Evolutionary conservation across 2,797 vertebrate genomes (phyloP), one percentile per base, ranked within the genome.

Genomic region (Gambusia yucatana): DNA sequence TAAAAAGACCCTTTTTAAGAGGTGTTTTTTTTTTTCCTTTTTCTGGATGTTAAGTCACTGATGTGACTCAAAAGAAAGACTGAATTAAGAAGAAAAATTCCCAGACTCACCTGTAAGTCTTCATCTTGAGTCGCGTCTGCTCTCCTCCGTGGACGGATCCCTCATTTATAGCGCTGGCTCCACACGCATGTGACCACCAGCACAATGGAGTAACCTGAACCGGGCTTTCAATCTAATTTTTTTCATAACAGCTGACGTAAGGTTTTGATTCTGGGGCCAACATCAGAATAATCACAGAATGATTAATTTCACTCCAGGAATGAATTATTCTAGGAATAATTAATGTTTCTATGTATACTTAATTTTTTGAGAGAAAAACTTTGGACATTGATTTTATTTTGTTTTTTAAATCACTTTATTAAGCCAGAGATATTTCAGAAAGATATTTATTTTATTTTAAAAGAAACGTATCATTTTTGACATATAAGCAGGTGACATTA

Each of bases 201-300:
- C 22, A 96, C 89, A 94, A 89, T 83, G 78, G 67, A 55, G 94
- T 84, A 95, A 95, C 85, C 80, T 76, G 86, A 96, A 84, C 88
- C 77, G 73, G 46, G 61, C 69, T 77, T 79, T 79, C 47, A 73
- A 86, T 71, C 82, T 77, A 8, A 69, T 55, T 63, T 86, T 63
- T 86, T 75, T 67, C 25, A 46, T 0, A 73, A 75, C 73, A 28
- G 48, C 48, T 36, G 11, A 43, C 25, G 25, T 50, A 33, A 14
- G 55, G 36, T 75, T 65, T 52, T 48, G 17, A 61, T 81, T 76
- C 55, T 74, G 8, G 75, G 73, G 76, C 47, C 52, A 50, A 78
- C 33, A 46, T 13, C 2, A 0, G 25, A 52, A 25, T 50, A 7
- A 50, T 22, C 20, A 20, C 6, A 50, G 4, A 22, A 22, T 50